Conservation (phyloP, 2,888 invertebrate species). For the Yponomeuta sedellus region DNA sequence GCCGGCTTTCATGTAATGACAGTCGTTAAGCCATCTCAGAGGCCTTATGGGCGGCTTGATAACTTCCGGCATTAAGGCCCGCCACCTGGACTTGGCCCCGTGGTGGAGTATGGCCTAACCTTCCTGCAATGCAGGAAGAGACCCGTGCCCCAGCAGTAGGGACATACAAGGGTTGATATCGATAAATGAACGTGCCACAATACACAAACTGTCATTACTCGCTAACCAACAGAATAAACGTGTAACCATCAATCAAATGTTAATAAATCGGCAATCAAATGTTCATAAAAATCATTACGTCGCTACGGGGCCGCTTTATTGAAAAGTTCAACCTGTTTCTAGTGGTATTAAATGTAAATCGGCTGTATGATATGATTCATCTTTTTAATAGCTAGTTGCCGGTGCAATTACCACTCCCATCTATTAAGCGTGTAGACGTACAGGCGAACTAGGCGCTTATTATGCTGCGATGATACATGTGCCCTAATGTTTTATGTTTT, state of each 20-base stretch:
- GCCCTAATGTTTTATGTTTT: constrained; percentile 7
- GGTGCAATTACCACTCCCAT: constrained; percentile 42
- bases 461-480: constrained; percentile 3
- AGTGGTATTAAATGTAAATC: constrained; percentile 38
- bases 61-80: too few relatives aligned
- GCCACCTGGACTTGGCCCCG: too few relatives aligned
- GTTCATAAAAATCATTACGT: constrained; percentile 7
- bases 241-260: background rate
- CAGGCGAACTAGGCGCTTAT: constrained; percentile 5
- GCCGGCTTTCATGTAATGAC: too few relatives aligned
- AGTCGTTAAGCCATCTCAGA: too few relatives aligned
- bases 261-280: background rate
- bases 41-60: too few relatives aligned
- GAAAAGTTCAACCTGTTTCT: background rate
- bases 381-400: constrained; percentile 58
- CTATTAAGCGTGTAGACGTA: constrained; percentile 11
- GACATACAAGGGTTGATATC: too few relatives aligned
- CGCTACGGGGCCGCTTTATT: background rate
- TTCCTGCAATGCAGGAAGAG: too few relatives aligned
- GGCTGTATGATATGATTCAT: constrained; percentile 41
- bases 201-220: background rate
- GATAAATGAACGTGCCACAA: too few relatives aligned
- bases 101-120: too few relatives aligned
- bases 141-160: too few relatives aligned
- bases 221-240: background rate